Evolutionary conservation across 2,888 invertebrate genomes (phyloP), one percentile per base, ranked within the genome.

Genomic region (Platypus cylindrus): DNA sequence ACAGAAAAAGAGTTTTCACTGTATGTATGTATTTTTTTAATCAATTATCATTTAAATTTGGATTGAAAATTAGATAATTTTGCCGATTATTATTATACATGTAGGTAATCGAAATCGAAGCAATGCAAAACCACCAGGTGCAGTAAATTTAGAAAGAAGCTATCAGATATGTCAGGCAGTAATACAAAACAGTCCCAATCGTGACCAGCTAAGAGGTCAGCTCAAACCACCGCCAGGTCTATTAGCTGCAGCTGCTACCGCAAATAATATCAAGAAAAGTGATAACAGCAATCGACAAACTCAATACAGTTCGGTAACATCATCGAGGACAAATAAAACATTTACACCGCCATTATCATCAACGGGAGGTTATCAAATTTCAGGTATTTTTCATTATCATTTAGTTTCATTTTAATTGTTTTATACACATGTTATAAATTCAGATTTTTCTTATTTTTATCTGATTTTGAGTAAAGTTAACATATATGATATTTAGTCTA

Each of bases 161-260:
- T 89, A 91, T 62, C 91, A 93, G 65, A 94, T 94, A 50, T 87
- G 86, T 53, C 84, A 83, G 61, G 84, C 84, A 26, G 84, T 84
- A n/a, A 86, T 94, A 45, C 89, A 90, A 63, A 90, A 87, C 60
- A 91, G 89, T 55, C 87, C 87, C 1, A 90, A 90, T 64, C 70
- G 89, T 12, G 86, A 89, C 56, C 86, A 86, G 50, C 62, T 89
- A 30, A 75, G 83, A 37, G 82, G 82, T 4, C 89, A 89, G 56
- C 62, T 89, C 48, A 79, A 86, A 45, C 87, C 87, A 26, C 87
- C 87, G 9, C 85, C 87, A 2, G 80, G 84, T 39, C 66, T 84
- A 41, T 64, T 83, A 32, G 70, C 72, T 14, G 65, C 58, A 3
- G 67, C 71, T 17, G 48, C 47, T 5, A 45, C 85, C 84, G 29